These are phyloP conservation scores for Oryzias celebensis DNA, from an alignment of 2,113 vertebrate species.

Conservation along the genomic window DNA sequence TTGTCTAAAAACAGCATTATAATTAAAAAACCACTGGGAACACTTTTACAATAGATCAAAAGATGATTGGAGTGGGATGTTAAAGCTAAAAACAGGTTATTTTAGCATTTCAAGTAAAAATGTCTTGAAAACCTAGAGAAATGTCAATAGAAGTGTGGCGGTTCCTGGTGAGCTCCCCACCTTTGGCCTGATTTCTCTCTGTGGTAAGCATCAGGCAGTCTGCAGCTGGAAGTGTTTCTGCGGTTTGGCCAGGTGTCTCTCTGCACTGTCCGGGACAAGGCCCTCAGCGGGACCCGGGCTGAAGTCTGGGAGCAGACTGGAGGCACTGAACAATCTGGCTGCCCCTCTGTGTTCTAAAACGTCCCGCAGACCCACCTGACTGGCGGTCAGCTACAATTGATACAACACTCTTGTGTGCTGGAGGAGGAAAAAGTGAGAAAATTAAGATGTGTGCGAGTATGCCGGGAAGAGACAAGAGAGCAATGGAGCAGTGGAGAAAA, in stretches of 20 bases:
- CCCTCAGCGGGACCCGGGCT: conserved; percentile 67
- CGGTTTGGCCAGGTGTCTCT: conserved; percentile 78
- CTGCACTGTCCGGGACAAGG: conserved; percentile 66
- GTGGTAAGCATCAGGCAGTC: conserved; percentile 70
- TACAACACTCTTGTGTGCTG: conserved; percentile 54
- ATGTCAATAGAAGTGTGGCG: conserved; percentile 30
- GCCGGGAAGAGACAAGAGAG: conserved; percentile 52
- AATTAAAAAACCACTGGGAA: too few relatives aligned
- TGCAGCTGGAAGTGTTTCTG: conserved; percentile 77
- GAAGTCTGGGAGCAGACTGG: conserved; percentile 56
- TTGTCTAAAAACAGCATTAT: too few relatives aligned
- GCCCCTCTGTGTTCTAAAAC: conserved; percentile 63
- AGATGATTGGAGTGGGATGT: background rate
- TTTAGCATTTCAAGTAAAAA: conserved; percentile 27
- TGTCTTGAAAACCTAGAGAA: conserved; percentile 28
- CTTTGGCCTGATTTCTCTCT: conserved; percentile 76
- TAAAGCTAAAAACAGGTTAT: conserved; percentile 8
- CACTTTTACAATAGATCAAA: too few relatives aligned
- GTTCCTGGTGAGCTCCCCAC: conserved; percentile 61
- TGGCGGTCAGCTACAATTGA: conserved; percentile 72
- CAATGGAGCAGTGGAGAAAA: conserved; percentile 25
- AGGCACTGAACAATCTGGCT: conserved; percentile 55
- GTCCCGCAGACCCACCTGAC: conserved; percentile 73
- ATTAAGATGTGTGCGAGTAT: conserved; percentile 66
- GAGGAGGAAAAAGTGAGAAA: conserved; percentile 52